Conservation (phyloP, 2,113 vertebrate species). For the Nesospiza acunhae region DNA sequence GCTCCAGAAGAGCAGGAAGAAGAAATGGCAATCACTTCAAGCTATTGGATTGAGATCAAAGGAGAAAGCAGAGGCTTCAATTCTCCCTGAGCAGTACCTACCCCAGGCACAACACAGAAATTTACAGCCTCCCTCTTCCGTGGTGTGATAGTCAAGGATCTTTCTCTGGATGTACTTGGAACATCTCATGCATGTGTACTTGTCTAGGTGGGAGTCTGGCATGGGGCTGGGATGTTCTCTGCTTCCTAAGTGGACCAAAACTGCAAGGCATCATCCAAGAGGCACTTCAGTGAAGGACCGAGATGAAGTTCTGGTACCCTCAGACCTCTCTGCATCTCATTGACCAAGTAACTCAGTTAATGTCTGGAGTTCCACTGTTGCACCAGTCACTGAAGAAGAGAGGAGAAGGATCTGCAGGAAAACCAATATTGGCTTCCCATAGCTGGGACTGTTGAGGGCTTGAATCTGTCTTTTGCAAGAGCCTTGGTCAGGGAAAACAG, state of each 20-base stretch:
- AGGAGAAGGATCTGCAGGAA: not conserved
- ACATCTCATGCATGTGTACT: not conserved
- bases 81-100: not conserved
- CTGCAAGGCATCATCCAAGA: not conserved
- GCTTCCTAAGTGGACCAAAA: not conserved
- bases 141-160: not conserved
- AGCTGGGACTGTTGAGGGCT: not conserved
- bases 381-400: not conserved
- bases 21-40: not conserved
- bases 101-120: not conserved
- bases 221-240: not conserved
- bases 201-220: not conserved
- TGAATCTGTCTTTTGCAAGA: not conserved
- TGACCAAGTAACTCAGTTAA: not conserved
- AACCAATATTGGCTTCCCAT: not conserved
- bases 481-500: conserved; percentile 5
- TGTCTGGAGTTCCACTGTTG: not conserved
- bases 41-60: conserved; percentile 23
- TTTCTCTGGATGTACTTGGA: not conserved
- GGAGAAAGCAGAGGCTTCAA: not conserved
- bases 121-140: not conserved
- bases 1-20: not conserved
- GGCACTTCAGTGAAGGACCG: not conserved
- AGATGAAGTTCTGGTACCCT: not conserved
- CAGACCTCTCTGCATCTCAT: not conserved